A percentile compares a stretch with the other conserved stretches of the same genome.
phyloP scores from a whole-genome alignment of 2,888 invertebrate genomes.

The Coecobrya sp. region DNA sequence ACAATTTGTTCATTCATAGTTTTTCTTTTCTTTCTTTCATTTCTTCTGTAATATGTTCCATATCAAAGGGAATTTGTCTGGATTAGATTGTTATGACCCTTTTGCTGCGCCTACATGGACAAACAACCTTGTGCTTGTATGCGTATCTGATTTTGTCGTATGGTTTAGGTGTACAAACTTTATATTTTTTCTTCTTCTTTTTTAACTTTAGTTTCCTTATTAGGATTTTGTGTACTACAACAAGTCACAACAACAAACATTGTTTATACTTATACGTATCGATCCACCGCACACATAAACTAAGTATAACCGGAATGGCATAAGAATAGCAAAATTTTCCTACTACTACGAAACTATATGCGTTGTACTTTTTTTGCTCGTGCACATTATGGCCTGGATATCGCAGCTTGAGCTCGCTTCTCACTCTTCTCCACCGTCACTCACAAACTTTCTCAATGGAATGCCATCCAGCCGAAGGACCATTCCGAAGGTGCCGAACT shows the following conservation, averaged over 20 bases:
- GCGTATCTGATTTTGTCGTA: neutral
- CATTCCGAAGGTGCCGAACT: slow-evolving; percentile 63
- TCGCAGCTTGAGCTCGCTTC: neutral
- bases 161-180: neutral
- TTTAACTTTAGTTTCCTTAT: neutral
- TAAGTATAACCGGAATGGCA: neutral
- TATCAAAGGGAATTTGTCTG: slow-evolving; percentile 25
- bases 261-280: slow-evolving; percentile 17
- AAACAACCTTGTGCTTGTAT: slow-evolving; percentile 25
- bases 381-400: neutral
- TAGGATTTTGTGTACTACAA: neutral
- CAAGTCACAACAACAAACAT: neutral
- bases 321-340: neutral
- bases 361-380: slow-evolving; percentile 35
- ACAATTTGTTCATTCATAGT: slow-evolving; percentile 36
- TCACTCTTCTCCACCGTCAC: neutral
- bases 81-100: slow-evolving; percentile 1
- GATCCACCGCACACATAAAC: neutral
- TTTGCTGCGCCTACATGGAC: neutral
- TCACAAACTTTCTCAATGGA: slow-evolving; percentile 75
- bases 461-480: slow-evolving; percentile 60
- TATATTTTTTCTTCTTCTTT: neutral
- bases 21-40: slow-evolving; percentile 1
- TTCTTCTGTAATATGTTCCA: neutral
- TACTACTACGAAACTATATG: neutral